These are phyloP conservation scores for Enhydra lutris DNA, from an alignment of 2,113 vertebrate species.

Conservation along the genomic window DNA sequence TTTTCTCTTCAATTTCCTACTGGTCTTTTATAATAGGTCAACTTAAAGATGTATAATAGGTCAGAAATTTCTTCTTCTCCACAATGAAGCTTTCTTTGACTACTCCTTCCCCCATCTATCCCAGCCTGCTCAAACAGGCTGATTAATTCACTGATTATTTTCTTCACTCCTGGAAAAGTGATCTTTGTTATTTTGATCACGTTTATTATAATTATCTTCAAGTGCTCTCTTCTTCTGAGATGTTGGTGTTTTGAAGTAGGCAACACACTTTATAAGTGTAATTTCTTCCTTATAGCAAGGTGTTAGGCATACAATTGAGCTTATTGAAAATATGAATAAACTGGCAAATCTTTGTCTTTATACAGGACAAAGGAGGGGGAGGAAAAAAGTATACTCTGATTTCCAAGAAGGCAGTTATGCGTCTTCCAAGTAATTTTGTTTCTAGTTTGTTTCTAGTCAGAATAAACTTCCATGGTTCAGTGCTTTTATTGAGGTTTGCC, in stretches of 20 bases:
- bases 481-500: background rate
- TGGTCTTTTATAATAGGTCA: background rate
- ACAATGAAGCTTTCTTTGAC: background rate
- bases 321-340: background rate
- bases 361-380: too few species aligned
- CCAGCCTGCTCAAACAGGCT: background rate
- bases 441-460: background rate
- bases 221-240: background rate
- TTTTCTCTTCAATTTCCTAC: background rate
- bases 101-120: background rate
- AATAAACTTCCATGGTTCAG: background rate
- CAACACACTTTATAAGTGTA: background rate
- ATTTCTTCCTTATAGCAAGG: background rate
- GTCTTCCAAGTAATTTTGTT: background rate
- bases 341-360: background rate
- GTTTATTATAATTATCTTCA: background rate
- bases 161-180: background rate
- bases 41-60: background rate
- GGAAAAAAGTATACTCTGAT: background rate
- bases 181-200: background rate
- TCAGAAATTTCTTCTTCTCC: background rate
- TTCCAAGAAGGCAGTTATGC: background rate
- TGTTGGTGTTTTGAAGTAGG: background rate
- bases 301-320: background rate
- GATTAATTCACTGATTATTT: background rate